Evolutionary conservation across 2,113 vertebrate species (phyloP).

Genomic region (Burhinus bistriatus): DNA sequence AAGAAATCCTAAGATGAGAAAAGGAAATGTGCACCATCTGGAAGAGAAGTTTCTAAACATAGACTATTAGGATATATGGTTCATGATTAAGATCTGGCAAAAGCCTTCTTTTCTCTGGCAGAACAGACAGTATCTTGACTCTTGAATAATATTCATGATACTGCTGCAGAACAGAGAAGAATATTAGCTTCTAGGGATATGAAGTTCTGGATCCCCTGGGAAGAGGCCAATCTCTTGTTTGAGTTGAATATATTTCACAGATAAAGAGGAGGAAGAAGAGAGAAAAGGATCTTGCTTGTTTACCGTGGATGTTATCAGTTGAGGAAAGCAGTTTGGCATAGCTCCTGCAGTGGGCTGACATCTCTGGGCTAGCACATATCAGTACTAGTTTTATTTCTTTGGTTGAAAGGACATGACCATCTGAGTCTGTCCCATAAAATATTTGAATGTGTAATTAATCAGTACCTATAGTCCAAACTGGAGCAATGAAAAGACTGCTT

Average conservation of each 20-base stretch:
- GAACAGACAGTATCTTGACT: conserved; percentile 57
- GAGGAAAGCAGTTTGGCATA: not conserved
- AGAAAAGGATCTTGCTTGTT: not conserved
- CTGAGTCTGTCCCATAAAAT: not conserved
- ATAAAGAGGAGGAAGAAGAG: not conserved
- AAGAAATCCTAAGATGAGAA: conserved; percentile 33
- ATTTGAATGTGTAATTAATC: not conserved
- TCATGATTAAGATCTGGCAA: conserved; percentile 62
- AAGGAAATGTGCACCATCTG: conserved; percentile 51
- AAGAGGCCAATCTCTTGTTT: conserved; percentile 23
- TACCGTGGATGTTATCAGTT: not conserved
- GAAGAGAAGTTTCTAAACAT: conserved; percentile 52
- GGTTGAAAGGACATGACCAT: not conserved
- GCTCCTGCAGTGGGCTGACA: not conserved
- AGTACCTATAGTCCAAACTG: not conserved
- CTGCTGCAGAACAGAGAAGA: conserved; percentile 14
- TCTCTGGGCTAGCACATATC: not conserved
- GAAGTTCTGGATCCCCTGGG: conserved; percentile 25
- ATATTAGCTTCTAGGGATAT: conserved; percentile 17
- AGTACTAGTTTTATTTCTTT: not conserved
- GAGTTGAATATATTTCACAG: conserved; percentile 16
- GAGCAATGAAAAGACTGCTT: not conserved
- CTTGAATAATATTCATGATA: conserved; percentile 39
- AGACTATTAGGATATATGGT: conserved; percentile 49
- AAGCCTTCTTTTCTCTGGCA: conserved; percentile 35